Evolutionary conservation across 2,113 vertebrate genomes (phyloP), one percentile per base, ranked within the genome.

Genomic region (Coregonus clupeaformis): DNA sequence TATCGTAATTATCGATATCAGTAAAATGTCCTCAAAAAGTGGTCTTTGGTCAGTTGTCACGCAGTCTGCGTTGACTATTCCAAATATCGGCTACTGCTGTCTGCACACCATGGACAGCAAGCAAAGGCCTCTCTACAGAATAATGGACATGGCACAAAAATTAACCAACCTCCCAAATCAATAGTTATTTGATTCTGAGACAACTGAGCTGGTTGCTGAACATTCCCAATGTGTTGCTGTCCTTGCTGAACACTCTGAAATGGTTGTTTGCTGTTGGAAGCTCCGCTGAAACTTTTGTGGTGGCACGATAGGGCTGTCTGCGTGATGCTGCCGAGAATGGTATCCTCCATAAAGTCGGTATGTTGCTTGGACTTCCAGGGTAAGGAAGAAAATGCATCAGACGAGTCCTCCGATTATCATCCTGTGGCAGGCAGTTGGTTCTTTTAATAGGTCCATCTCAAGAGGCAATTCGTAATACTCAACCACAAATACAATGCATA

Each of bases 321-420:
- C 68, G 13, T 72, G 78, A 12, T 75, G 77, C 74, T 83, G 82
- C 60, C 81, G 76, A 22, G 73, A 63, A 22, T 72, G 71, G 11
- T 88, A 71, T 49, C 4, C 49, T 18, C 82, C 83, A 11, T 83
- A 78, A 68, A 84, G 88, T 2, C 81, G 72, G 25, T 74, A 76
- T 6, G 82, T 79, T 14, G 85, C 91, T 36, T 83, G 77, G 20
- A 81, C 75, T n/a, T 76, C 84, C 71, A 81, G 22, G 3, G 68
- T 47, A 68, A 93, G 42, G 6, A 89, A 11, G 76, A 63, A 60
- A 7, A 75, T 13, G 68, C 76, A 52, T 69, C 29, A 89, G 16
- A 88, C 55, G 42, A 91, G 57, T 62, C 67, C 70, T 63, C 84
- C 73, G 13, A 22, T 16, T 12, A 75, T 68, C 90, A 92, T 91